Evolutionary conservation across 2,797 vertebrate genomes (phyloP).

Genomic region (Gymnoscopelus microlampas): DNA sequence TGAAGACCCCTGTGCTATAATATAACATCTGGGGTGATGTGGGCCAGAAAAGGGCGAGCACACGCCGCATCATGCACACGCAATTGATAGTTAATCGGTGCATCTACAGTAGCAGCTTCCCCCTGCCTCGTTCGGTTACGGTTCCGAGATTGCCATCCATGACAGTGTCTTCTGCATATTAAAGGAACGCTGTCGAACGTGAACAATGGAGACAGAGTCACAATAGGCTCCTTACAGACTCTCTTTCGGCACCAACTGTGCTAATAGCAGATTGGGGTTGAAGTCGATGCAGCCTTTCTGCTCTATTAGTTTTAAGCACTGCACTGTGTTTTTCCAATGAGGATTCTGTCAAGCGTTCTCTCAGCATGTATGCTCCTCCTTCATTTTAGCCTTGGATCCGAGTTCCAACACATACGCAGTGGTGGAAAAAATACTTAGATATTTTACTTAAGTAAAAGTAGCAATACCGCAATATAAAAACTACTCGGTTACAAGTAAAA

Average conservation of each 20-base stretch:
- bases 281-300: not conserved
- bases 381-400: too few species aligned
- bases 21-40: too few species aligned
- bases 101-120: conserved; percentile 19
- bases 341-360: conserved; percentile 32
- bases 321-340: conserved; percentile 18
- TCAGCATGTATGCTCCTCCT: conserved; percentile 14
- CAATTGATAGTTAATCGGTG: not conserved
- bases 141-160: conserved; percentile 31
- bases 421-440: too few species aligned
- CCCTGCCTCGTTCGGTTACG: conserved; percentile 53
- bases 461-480: too few species aligned
- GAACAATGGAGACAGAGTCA: conserved; percentile 18
- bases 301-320: conserved; percentile 13
- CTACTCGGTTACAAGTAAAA: too few species aligned
- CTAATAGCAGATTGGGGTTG: conserved; percentile 15
- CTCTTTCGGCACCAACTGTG: conserved; percentile 10
- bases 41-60: too few species aligned
- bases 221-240: conserved; percentile 3
- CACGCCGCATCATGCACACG: too few species aligned
- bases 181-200: conserved; percentile 22
- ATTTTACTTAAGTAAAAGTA: too few species aligned
- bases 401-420: too few species aligned
- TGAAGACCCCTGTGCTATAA: too few species aligned
- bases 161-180: conserved; percentile 35